Evolutionary conservation across 2,888 invertebrate species (phyloP).

Genomic region (Eulithis testata): DNA sequence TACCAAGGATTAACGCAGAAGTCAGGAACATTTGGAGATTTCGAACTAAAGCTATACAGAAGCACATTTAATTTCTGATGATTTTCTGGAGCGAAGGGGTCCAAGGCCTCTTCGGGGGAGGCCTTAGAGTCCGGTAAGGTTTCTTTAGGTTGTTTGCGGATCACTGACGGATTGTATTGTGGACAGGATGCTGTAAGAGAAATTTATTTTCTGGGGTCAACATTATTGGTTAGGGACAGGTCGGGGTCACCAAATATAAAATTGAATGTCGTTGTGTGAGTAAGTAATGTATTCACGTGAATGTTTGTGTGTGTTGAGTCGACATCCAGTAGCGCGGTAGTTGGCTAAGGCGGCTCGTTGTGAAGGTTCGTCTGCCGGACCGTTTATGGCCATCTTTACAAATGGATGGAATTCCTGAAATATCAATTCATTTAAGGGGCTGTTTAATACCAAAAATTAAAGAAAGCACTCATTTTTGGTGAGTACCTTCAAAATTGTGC

Average conservation of each 20-base stretch:
- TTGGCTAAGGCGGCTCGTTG: conserved; percentile 91
- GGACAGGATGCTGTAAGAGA: conserved; percentile 65
- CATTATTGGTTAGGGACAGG: too few relatives aligned
- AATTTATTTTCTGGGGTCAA: too few relatives aligned
- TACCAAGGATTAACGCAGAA: conserved; percentile 96
- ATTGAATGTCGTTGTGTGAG: too few relatives aligned
- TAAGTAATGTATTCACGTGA: conserved; percentile 51
- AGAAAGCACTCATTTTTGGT: too few relatives aligned
- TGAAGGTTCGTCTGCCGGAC: conserved; percentile 86
- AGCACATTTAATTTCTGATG: conserved; percentile 95
- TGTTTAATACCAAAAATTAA: too few relatives aligned
- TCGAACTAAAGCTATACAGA: conserved; percentile 93
- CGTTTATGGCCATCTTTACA: conserved; percentile 87
- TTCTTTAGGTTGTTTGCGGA: conserved; percentile 15
- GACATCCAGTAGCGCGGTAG: conserved; percentile 94
- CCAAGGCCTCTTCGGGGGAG: conserved; percentile 64
- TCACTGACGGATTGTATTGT: conserved; percentile 63
- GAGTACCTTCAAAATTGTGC: too few relatives aligned
- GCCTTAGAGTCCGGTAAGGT: conserved; percentile 13
- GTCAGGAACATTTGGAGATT: conserved; percentile 91
- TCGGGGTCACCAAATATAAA: too few relatives aligned
- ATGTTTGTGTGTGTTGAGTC: conserved; percentile 68
- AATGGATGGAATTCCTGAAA: conserved; percentile 89
- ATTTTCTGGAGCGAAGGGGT: conserved; percentile 91
- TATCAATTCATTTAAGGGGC: too few relatives aligned